Base-by-base conservation (phyloP, 1,140 invertebrate genomes). In the Euwallacea fornicatus region DNA sequence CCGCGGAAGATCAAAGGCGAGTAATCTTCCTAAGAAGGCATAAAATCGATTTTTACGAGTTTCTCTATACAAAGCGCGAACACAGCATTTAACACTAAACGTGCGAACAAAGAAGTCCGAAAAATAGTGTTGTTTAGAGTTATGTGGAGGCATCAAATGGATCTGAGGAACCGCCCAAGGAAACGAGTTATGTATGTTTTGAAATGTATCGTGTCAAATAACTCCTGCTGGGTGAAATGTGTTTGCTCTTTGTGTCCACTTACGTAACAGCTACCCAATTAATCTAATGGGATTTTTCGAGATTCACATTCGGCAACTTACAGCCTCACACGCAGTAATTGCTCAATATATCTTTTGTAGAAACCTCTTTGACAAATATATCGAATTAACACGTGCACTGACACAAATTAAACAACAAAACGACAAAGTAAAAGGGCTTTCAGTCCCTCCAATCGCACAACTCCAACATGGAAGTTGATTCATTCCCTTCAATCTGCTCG, bases 401-500 rank as follows among this genome's bases (percentile, higher is more conserved):
- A 21, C 62, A 33, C 62, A 64, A 64, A 64, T 64, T 64, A 64
- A 64, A 64, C 62, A 53, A 64, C 62, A 42, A 15, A 64, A 64
- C 43, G 43, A 53, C 44, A 47, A 64, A 53, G 47, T 50, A 64
- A 64, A 64, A 64, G 62, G 13, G 43, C 60, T 47, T 61, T 42
- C 33, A 43, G 11, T 11, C 33, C 21, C 42, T 61, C 62, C 47
- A 53, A 64, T 47, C 9, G 15, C 13, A 7, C 43, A 13, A 53
- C 13, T 53, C 47, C 13, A 64, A 64, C 43, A 47, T 47, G 33
- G 62, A 47, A 64, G 62, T 16, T 42, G 62, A 64, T 53, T 53
- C 15, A 64, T 64, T 47, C 44, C 50, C 62, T 64, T 50, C 62
- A 64, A 64, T 64, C 62, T 64, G 62, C 41, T 64, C 46, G 11